Conservation (phyloP, 2,797 vertebrate genomes). For the Sebastes trivittatus region DNA sequence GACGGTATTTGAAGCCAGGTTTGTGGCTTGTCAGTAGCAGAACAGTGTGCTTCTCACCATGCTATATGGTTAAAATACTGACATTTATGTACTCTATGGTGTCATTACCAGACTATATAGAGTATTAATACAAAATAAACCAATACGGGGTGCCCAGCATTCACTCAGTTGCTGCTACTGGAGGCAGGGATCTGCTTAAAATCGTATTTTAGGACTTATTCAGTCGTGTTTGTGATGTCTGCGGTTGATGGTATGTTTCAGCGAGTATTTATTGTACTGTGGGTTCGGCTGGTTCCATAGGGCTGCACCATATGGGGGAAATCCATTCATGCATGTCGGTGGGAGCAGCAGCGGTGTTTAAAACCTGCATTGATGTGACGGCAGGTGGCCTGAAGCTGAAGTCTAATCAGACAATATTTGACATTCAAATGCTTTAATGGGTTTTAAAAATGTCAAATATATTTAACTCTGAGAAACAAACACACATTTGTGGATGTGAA, state of each 20-base stretch:
- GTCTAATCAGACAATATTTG: neutral
- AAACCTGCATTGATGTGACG: neutral
- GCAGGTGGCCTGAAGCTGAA: neutral
- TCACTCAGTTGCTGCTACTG: neutral
- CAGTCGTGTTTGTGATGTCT: slow-evolving; percentile 31
- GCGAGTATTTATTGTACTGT: slow-evolving; percentile 41
- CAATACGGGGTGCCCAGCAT: neutral
- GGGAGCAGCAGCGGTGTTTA: slow-evolving; percentile 1
- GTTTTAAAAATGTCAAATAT: slow-evolving; percentile 22
- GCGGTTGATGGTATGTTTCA: slow-evolving; percentile 32
- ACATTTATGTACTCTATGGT: neutral
- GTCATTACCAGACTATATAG: neutral
- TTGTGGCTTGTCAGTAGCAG: neutral
- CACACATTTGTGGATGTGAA: slow-evolving; percentile 23
- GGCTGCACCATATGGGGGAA: slow-evolving; percentile 25
- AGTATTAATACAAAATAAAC: neutral
- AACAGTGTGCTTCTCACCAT: neutral
- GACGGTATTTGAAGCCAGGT: neutral
- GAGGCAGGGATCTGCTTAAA: neutral
- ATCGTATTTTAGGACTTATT: slow-evolving; percentile 5
- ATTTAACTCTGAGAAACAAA: neutral
- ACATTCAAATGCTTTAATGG: neutral
- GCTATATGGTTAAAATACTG: neutral
- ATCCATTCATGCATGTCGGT: slow-evolving; percentile 32
- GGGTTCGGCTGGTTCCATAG: slow-evolving; percentile 37